Percentiles rank a stretch among this genome's conserved stretches.
Conservation (phyloP, 1,140 invertebrate genomes). For the Drosophila tsacasi region DNA sequence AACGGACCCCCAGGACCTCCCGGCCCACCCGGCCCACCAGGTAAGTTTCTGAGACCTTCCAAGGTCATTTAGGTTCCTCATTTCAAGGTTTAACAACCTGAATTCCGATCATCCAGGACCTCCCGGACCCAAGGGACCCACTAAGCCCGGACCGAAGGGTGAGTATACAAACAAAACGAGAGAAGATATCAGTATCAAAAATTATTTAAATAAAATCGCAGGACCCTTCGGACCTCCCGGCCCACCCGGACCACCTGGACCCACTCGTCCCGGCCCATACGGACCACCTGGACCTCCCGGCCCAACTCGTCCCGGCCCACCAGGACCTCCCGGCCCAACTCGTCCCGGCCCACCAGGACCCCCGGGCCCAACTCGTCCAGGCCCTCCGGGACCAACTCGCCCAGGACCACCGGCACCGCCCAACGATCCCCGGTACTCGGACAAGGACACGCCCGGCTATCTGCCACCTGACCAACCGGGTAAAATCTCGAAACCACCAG, state of each 20-base stretch:
- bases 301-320: constrained; percentile 56
- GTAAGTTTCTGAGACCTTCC: constrained; percentile 24
- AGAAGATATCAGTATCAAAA: background rate
- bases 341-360: constrained; percentile 22
- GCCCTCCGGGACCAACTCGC: constrained; percentile 38
- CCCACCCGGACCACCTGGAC: constrained; percentile 64
- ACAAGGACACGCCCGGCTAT: constrained; percentile 74
- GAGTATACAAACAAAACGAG: too few relatives aligned
- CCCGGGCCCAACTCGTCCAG: constrained; percentile 5
- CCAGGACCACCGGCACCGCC: constrained; percentile 40
- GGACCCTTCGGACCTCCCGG: constrained; percentile 67
- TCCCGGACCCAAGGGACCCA: constrained; percentile 69
- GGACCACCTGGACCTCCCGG: constrained; percentile 66
- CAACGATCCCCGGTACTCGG: constrained; percentile 73
- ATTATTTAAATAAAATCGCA: background rate
- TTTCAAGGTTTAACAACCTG: background rate
- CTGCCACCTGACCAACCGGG: constrained; percentile 76
- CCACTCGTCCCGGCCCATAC: constrained; percentile 46
- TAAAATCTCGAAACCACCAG: constrained; percentile 63
- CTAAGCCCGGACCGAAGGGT: constrained; percentile 60
- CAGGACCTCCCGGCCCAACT: constrained; percentile 36
- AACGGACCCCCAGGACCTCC: constrained; percentile 75
- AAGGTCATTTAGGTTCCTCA: background rate
- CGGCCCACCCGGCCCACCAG: constrained; percentile 79
- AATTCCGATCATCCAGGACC: constrained; percentile 48